Evolutionary conservation across 2,888 invertebrate species (phyloP), one percentile per base, ranked within the genome.

Genomic region (Keiferia lycopersicella): DNA sequence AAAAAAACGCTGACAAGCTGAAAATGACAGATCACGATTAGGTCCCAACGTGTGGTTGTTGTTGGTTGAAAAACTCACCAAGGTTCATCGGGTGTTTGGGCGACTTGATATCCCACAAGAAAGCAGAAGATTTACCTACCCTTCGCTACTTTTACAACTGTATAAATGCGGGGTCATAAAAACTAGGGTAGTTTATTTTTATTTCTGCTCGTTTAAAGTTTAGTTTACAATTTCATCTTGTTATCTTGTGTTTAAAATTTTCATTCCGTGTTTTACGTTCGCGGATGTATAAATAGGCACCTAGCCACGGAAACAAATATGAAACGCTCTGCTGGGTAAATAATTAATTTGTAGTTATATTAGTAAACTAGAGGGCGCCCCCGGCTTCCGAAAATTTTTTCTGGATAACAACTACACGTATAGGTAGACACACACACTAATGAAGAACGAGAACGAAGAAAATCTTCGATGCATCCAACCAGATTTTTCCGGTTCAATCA

Each of bases 141-240:
- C n/a, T n/a, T 45, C 3, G 45, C n/a, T n/a, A n/a, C 45, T 45
- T n/a, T 45, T 45, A 45, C 45, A 11, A 16, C 45, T 45, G 45
- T n/a, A n/a, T n/a, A 45, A 45, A 16, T 34, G 11, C 45, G 16
- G 1, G 41, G 45, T 16, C n/a, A 16, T 45, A 45, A 45, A 45
- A 45, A 45, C 45, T 45, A 45, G n/a, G 45, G n/a, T 45, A 45
- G n/a, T 45, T 45, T 4, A 45, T 45, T 45, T 45, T 45, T 41
- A 41, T 14, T 41, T n/a, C n/a, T 41, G 39, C 41, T 41, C 41
- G 14, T 41, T 14, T 41, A 41, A n/a, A n/a, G 4, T 45, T 45
- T 45, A 16, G 45, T 45, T 45, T 16, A 11, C 45, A 45, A 45
- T 45, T 45, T 45, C 45, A 45, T 45, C 45, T 45, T 45, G 45